These are phyloP conservation scores for Allophyes oxyacanthae DNA, from an alignment of 2,888 invertebrate genomes.

Conservation along the genomic window DNA sequence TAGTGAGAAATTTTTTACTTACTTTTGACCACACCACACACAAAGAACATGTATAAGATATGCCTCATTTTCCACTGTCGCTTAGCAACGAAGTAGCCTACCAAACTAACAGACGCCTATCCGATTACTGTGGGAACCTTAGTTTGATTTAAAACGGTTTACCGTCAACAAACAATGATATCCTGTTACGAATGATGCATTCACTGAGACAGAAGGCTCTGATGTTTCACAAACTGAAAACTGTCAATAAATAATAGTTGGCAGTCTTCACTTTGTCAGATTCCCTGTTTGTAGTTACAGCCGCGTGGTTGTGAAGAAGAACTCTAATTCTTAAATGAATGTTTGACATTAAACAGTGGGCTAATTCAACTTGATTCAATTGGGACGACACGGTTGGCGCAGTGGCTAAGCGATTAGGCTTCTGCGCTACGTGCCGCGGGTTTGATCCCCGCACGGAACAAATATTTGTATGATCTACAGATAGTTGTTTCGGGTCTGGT, in stretches of 20 bases:
- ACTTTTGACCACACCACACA: constrained; percentile 34
- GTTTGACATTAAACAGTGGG: too few relatives aligned
- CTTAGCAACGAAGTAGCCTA: not conserved
- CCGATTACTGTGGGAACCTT: constrained; percentile 4
- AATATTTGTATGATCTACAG: too few relatives aligned
- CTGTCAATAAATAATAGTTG: constrained; percentile 42
- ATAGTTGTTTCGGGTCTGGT: too few relatives aligned
- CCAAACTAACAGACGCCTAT: constrained; percentile 12
- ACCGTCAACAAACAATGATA: constrained; percentile 32
- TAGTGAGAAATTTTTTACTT: constrained; percentile 16
- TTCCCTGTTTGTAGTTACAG: not conserved
- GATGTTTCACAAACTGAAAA: constrained; percentile 39
- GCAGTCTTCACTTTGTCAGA: not conserved
- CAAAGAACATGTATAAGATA: constrained; percentile 7
- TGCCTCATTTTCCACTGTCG: constrained; percentile 29
- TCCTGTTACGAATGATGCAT: constrained; percentile 34
- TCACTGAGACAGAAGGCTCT: constrained; percentile 21
- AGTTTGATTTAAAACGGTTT: not conserved
- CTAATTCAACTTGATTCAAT: too few relatives aligned
- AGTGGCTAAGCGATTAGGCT: too few relatives aligned
- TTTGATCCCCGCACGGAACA: too few relatives aligned
- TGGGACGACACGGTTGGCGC: too few relatives aligned
- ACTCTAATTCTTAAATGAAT: not conserved
- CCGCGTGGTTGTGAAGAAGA: not conserved
- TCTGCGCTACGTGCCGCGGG: too few relatives aligned